phyloP scores from a whole-genome alignment of 2,888 invertebrate genomes.

The Lymantria monacha region DNA sequence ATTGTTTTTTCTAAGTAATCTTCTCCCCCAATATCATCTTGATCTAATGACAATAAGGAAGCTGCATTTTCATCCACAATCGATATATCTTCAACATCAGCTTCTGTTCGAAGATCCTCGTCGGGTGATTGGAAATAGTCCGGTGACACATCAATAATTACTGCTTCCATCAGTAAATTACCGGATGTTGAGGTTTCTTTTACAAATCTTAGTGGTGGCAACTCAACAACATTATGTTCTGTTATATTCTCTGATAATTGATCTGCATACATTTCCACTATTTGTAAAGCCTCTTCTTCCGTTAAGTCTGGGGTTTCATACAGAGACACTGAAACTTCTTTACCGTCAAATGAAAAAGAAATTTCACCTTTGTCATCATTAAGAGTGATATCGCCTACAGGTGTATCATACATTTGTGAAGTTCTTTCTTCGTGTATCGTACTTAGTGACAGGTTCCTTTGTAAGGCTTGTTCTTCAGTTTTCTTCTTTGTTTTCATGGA shows the following conservation, averaged over 20 bases:
- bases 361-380: conserved; percentile 91
- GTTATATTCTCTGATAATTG: conserved; percentile 93
- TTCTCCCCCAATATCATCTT: conserved; percentile 76
- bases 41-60: conserved; percentile 67
- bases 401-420: conserved; percentile 93
- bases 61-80: conserved; percentile 86
- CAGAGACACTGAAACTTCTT: conserved; percentile 94
- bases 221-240: conserved; percentile 92
- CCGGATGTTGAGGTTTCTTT: conserved; percentile 95
- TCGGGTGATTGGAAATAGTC: conserved; percentile 91
- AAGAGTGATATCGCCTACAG: conserved; percentile 88
- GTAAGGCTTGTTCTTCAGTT: conserved; percentile 78
- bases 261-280: conserved; percentile 97
- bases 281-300: conserved; percentile 94
- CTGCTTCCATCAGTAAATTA: conserved; percentile 94
- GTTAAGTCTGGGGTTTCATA: conserved; percentile 96
- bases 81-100: conserved; percentile 92
- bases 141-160: conserved; percentile 93
- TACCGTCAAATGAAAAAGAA: conserved; percentile 95
- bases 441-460: conserved; percentile 91
- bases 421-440: conserved; percentile 96
- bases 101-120: conserved; percentile 92
- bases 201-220: conserved; percentile 93
- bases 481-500: conserved; percentile 79
- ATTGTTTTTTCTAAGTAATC: conserved; percentile 80